Conservation (phyloP, 2,113 vertebrate species). For the Upupa epops region DNA sequence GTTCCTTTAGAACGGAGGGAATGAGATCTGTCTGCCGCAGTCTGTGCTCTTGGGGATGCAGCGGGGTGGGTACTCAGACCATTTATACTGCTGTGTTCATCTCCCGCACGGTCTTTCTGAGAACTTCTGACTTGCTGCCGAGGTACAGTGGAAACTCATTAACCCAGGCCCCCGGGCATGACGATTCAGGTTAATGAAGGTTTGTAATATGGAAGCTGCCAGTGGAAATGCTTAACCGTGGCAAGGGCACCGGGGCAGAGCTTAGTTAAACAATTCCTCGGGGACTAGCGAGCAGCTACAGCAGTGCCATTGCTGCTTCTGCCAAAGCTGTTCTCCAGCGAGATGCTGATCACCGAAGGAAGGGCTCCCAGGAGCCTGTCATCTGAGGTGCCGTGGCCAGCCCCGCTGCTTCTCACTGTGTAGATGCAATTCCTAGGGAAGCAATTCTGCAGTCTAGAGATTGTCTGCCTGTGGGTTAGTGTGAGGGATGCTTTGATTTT, state of each 20-base stretch:
- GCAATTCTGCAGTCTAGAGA: neutral
- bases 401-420: neutral
- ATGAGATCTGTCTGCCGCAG: neutral
- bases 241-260: neutral
- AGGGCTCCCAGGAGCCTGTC: neutral
- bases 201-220: neutral
- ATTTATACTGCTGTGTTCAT: neutral
- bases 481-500: neutral
- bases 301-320: neutral
- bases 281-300: neutral
- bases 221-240: neutral
- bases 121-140: neutral
- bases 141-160: neutral
- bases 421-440: neutral
- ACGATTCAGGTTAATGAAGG: constrained; percentile 1
- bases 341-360: neutral
- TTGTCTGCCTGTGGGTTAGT: neutral
- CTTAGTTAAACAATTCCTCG: neutral
- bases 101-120: neutral
- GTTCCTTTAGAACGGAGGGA: neutral
- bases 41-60: neutral
- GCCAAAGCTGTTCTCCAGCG: neutral
- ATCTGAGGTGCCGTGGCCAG: neutral
- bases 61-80: neutral
- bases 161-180: neutral